Evolutionary conservation across 2,888 invertebrate genomes (phyloP).

Genomic region (Drosophila falleni): DNA sequence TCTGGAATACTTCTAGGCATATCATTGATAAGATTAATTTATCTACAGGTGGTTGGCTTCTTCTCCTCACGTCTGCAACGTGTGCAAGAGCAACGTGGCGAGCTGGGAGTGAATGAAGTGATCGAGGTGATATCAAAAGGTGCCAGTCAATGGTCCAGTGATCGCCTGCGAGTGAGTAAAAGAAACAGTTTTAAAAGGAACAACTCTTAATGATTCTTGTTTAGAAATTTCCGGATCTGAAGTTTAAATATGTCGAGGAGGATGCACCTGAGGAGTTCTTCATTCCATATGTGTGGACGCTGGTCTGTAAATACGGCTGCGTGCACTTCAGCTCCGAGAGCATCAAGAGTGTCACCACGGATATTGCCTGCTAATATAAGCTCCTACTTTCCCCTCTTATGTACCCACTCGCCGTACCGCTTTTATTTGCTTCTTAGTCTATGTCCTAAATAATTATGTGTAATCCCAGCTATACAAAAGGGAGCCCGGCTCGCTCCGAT

Average conservation of each 20-base stretch:
- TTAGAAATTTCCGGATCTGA: slow-evolving; percentile 99
- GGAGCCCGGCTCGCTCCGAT: slow-evolving; percentile 33
- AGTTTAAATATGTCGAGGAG: slow-evolving; percentile 99
- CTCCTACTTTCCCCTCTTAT: slow-evolving; percentile 1
- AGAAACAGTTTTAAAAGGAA: neutral
- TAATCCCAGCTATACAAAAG: slow-evolving; percentile 21
- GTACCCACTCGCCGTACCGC: slow-evolving; percentile 33
- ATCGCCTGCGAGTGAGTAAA: slow-evolving; percentile 92
- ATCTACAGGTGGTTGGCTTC: slow-evolving; percentile 87
- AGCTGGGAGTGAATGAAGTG: slow-evolving; percentile 94
- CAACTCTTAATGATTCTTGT: slow-evolving; percentile 41
- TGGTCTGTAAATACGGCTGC: slow-evolving; percentile 89
- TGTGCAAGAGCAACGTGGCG: slow-evolving; percentile 88
- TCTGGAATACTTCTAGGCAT: too few species aligned
- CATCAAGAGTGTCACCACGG: slow-evolving; percentile 84
- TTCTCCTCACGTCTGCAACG: slow-evolving; percentile 88
- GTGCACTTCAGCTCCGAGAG: slow-evolving; percentile 85
- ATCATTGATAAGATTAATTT: neutral
- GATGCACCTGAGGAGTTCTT: slow-evolving; percentile 99
- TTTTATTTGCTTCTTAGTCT: slow-evolving; percentile 42
- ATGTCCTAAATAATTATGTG: slow-evolving; percentile 22
- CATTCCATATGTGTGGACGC: slow-evolving; percentile 99
- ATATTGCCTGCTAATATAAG: slow-evolving; percentile 84
- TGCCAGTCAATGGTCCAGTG: slow-evolving; percentile 96
- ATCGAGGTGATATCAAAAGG: slow-evolving; percentile 95